phyloP scores from a whole-genome alignment of 2,888 invertebrate species.

The Eurytoma adleriae region DNA sequence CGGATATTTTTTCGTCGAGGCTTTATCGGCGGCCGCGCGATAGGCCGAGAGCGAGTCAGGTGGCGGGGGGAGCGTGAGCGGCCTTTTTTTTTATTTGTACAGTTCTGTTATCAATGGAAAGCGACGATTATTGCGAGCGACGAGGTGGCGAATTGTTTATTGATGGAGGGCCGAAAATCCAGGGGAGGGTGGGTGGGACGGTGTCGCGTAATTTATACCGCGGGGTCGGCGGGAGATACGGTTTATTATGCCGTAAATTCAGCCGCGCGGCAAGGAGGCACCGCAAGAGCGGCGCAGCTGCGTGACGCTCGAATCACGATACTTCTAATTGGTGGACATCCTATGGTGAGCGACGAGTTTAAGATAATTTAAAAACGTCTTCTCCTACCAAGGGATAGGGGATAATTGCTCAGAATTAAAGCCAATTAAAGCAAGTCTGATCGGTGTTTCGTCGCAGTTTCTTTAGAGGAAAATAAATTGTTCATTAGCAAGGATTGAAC shows the following conservation, averaged over 20 bases:
- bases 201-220: constrained; percentile 38
- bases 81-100: constrained; percentile 7
- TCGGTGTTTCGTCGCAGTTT: constrained; percentile 58
- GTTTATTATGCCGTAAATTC: constrained; percentile 46
- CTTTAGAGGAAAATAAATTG: constrained; percentile 56
- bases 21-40: no score
- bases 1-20: no score
- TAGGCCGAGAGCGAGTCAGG: no score
- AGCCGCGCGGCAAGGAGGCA: background rate
- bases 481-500: constrained; percentile 57
- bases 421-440: constrained; percentile 57
- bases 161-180: constrained; percentile 19
- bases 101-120: background rate
- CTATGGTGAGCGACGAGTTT: constrained; percentile 56
- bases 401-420: constrained; percentile 59
- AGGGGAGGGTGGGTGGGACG: background rate
- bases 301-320: constrained; percentile 54
- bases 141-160: constrained; percentile 18
- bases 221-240: constrained; percentile 12
- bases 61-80: background rate
- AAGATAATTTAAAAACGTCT: constrained; percentile 58
- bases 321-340: constrained; percentile 57
- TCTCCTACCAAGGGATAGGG: constrained; percentile 48
- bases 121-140: constrained; percentile 2
- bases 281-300: constrained; percentile 30